phyloP scores from a whole-genome alignment of 2,113 vertebrate species.

The Cariama cristata region DNA sequence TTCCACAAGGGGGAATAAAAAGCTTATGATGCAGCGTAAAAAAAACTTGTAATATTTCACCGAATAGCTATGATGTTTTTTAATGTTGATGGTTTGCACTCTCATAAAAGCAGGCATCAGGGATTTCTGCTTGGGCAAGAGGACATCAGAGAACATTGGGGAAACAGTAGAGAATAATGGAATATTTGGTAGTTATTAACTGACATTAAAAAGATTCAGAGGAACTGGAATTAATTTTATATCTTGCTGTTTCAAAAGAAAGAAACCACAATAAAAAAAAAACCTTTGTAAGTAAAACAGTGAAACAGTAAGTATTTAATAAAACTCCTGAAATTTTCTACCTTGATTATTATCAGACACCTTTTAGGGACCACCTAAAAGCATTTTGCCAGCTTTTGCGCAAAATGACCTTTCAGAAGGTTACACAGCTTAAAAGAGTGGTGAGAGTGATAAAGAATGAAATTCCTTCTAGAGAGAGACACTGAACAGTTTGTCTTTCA shows the following conservation, averaged over 20 bases:
- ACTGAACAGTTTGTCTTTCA: slow-evolving; percentile 23
- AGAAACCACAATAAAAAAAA: neutral
- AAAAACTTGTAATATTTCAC: neutral
- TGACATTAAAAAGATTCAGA: neutral
- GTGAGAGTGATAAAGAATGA: slow-evolving; percentile 7
- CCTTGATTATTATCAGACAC: neutral
- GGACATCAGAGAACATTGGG: neutral
- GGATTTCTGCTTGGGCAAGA: neutral
- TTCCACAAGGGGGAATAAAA: neutral
- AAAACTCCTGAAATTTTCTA: neutral
- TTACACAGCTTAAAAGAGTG: neutral
- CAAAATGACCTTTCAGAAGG: slow-evolving; percentile 27
- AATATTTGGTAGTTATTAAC: neutral
- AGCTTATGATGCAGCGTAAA: neutral
- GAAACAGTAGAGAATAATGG: neutral
- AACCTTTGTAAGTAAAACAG: neutral
- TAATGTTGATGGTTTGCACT: neutral
- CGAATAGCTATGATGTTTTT: neutral
- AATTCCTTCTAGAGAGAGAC: neutral
- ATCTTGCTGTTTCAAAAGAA: neutral
- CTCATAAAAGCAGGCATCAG: neutral
- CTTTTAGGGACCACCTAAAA: neutral
- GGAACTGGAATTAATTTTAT: neutral
- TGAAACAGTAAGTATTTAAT: neutral
- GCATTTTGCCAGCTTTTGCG: neutral